Evolutionary conservation across 2,888 invertebrate genomes (phyloP), one percentile per base, ranked within the genome.

Genomic region (Frankliniella intonsa): DNA sequence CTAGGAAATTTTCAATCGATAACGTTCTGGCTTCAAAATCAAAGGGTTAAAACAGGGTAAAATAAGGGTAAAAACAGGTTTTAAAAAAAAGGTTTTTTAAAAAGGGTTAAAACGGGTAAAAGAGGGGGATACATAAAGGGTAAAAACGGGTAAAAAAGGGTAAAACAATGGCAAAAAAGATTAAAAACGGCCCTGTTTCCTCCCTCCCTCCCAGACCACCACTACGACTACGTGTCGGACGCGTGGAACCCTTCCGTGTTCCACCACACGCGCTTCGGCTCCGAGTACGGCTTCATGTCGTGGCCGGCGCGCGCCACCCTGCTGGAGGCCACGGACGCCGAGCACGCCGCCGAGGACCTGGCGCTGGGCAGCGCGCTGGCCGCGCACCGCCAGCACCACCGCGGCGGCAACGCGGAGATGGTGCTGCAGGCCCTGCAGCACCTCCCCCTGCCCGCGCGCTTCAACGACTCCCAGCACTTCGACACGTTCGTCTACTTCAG

Each of bases 281-380:
- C 99, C 0, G 99, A 99, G 88, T 99, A 97, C 87, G 99, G 99
- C 0, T 94, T 95, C 84, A 98, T 99, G 88, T 95, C 97, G 0
- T 89, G 95, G 84, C 97, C 98, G 0, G 93, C 94, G 1, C 87
- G 93, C 25, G 89, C 90, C 69, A 92, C 96, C 0, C 90, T 95
- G 88, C 87, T 89, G 80, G 90, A 91, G 22, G 93, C 92, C 0
- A 90, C 92, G 0, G 88, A 89, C 84, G 86, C 82, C 22, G 87
- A 88, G 8, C 69, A 76, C 69, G 85, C 86, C 2, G 87, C 88
- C 65, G 91, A 93, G 87, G 89, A 92, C 50, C 85, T 86, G 79
- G 62, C 76, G 19, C 84, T 91, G 12, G 86, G 88, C 0, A 92
- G 93, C 82, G 87, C 90, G 0, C 93, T 94, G 85, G 90, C 94